These are phyloP conservation scores for Megastigmus dorsalis DNA, from an alignment of 2,888 invertebrate genomes.

Conservation along the genomic window DNA sequence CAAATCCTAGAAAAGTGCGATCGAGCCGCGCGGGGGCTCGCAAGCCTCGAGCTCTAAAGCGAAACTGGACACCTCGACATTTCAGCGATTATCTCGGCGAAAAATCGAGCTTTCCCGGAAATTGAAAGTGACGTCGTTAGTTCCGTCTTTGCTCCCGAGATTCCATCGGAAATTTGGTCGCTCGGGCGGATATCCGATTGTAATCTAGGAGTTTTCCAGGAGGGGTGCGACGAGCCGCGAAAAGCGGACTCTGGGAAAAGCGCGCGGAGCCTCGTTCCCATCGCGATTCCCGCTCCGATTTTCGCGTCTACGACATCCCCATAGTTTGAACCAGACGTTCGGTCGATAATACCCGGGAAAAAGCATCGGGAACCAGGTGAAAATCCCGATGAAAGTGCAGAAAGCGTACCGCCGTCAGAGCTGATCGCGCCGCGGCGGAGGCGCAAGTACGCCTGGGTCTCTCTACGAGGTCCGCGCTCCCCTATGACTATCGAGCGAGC, in stretches of 20 bases:
- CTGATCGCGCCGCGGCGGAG: constrained; percentile 11
- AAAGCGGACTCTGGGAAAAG: constrained; percentile 41
- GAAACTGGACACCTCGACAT: constrained; percentile 29
- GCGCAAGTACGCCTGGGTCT: constrained; percentile 56
- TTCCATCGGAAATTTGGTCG: rapidly evolving
- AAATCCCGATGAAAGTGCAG: constrained; percentile 23
- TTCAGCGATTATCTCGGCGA: not conserved
- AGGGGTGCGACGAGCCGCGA: constrained; percentile 40
- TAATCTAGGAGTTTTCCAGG: not conserved
- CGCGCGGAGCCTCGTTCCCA: not conserved
- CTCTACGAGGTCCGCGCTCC: constrained; percentile 66
- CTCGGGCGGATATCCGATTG: rapidly evolving
- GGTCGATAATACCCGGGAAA: not conserved
- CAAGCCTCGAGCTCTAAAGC: constrained; percentile 3
- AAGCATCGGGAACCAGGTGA: not conserved
- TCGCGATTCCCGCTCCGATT: not conserved
- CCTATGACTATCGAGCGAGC: constrained; percentile 34
- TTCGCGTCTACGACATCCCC: no score
- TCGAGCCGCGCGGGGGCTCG: constrained; percentile 13
- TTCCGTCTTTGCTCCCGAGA: constrained; percentile 15
- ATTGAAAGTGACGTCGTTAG: not conserved
- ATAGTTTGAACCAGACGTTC: constrained; percentile 4
- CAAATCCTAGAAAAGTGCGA: constrained; percentile 43
- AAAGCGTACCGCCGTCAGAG: constrained; percentile 50
- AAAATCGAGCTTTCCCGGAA: not conserved